These are phyloP conservation scores for Pachliopta kotzebuea DNA, from an alignment of 2,888 invertebrate genomes.

Conservation along the genomic window DNA sequence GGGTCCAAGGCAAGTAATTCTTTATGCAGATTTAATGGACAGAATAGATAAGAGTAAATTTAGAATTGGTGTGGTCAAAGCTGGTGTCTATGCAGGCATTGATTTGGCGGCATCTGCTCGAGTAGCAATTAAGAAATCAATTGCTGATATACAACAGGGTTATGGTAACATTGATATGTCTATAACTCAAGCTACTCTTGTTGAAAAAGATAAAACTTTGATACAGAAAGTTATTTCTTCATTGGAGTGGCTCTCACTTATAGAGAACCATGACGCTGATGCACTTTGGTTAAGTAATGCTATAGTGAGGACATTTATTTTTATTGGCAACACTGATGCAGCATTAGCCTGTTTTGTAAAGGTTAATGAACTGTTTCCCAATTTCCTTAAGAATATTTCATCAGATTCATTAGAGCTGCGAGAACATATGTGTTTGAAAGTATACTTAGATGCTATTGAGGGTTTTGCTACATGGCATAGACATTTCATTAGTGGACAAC, in stretches of 20 bases:
- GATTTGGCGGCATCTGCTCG: conserved; percentile 92
- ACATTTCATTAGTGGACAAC: conserved; percentile 89
- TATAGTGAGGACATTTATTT: conserved; percentile 91
- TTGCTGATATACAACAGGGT: conserved; percentile 66
- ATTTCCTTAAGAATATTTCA: conserved; percentile 62
- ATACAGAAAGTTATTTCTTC: conserved; percentile 74
- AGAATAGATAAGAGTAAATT: conserved; percentile 83
- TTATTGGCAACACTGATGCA: conserved; percentile 89
- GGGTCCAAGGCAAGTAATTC: conserved; percentile 61
- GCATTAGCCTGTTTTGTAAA: conserved; percentile 85
- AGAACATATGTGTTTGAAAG: conserved; percentile 93
- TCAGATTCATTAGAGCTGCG: conserved; percentile 77
- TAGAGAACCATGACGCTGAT: conserved; percentile 88
- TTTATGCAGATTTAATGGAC: conserved; percentile 87
- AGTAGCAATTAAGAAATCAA: conserved; percentile 89
- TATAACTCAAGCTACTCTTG: conserved; percentile 84
- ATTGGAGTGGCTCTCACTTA: conserved; percentile 93
- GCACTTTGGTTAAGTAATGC: conserved; percentile 94
- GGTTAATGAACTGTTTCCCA: conserved; percentile 62
- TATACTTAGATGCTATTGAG: conserved; percentile 93
- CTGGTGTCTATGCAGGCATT: conserved; percentile 86
- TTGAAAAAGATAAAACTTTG: conserved; percentile 69
- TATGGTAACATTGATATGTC: conserved; percentile 77
- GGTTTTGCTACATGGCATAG: conserved; percentile 95
- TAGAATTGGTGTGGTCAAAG: conserved; percentile 84